Evolutionary conservation across 2,797 vertebrate species (phyloP).

Genomic region (Sparidentex hasta): DNA sequence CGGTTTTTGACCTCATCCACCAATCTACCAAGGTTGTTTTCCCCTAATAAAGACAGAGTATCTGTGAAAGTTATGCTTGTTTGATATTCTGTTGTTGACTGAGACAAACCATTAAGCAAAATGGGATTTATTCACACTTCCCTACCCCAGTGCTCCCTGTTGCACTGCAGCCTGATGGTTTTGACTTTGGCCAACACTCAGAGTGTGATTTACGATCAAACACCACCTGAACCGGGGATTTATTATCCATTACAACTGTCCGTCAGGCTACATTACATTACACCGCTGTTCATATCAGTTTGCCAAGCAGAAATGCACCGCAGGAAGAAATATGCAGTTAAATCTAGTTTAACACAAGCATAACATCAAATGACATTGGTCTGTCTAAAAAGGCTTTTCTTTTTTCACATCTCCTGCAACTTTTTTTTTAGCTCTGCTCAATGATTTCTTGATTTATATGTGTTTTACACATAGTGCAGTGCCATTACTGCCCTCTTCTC

Average conservation of each 20-base stretch:
- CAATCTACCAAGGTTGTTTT: conserved; percentile 19
- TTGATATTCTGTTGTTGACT: conserved; percentile 53
- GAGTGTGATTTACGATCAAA: conserved; percentile 85
- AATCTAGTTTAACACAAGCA: conserved; percentile 65
- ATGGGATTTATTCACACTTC: conserved; percentile 68
- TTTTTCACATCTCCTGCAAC: conserved; percentile 4
- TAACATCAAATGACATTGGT: conserved; percentile 43
- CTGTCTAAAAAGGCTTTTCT: conserved; percentile 23
- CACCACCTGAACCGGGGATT: conserved; percentile 83
- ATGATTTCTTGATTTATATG: conserved; percentile 16
- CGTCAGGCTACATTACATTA: conserved; percentile 82
- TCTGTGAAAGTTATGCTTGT: conserved; percentile 20
- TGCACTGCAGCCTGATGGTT: conserved; percentile 79
- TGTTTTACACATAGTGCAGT: conserved; percentile 11
- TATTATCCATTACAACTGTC: conserved; percentile 85
- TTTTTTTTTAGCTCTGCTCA: conserved; percentile 31
- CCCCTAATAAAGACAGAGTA: conserved; percentile 38
- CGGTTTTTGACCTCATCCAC: conserved; percentile 16
- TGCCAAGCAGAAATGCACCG: conserved; percentile 58
- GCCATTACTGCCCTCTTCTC: not conserved
- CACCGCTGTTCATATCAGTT: conserved; percentile 74
- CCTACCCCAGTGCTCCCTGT: conserved; percentile 57
- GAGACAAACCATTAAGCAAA: conserved; percentile 65
- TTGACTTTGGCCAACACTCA: conserved; percentile 80
- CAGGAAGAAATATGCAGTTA: conserved; percentile 52